These are phyloP conservation scores for Smittia sp. DNA, from an alignment of 2,888 invertebrate genomes.

Conservation along the genomic window DNA sequence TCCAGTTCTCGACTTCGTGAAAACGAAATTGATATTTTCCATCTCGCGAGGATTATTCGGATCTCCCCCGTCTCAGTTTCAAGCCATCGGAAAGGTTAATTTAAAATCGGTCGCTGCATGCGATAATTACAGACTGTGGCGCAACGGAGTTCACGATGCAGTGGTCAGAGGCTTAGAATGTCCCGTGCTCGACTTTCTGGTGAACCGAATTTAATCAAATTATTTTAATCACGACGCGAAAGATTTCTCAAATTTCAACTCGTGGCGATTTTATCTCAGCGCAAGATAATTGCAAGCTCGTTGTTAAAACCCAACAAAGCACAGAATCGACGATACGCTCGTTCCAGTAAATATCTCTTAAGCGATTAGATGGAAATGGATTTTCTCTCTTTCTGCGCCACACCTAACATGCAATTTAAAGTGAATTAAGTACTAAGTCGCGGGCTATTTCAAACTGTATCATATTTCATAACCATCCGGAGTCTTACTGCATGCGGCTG, in stretches of 20 bases:
- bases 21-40: not conserved
- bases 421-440: not conserved
- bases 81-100: not conserved
- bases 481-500: not conserved
- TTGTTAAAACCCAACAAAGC: not conserved
- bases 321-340: not conserved
- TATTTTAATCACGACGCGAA: constrained; percentile 9
- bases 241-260: constrained; percentile 10
- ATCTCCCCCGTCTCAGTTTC: not conserved
- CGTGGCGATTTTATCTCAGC: constrained; percentile 19
- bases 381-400: not conserved
- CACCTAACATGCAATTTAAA: constrained; percentile 21
- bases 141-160: not conserved
- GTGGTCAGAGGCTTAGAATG: not conserved
- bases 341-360: not conserved
- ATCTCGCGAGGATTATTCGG: not conserved
- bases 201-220: not conserved
- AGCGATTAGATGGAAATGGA: not conserved
- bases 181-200: not conserved
- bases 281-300: not conserved
- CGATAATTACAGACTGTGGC: not conserved
- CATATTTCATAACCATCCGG: not conserved
- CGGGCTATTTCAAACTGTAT: not conserved
- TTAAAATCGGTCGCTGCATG: not conserved
- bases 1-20: not conserved